A percentile compares a stretch with the other conserved stretches of the same genome.
These are phyloP conservation scores for Hemiscyllium ocellatum DNA, from an alignment of 2,113 vertebrate genomes.

Conservation along the genomic window DNA sequence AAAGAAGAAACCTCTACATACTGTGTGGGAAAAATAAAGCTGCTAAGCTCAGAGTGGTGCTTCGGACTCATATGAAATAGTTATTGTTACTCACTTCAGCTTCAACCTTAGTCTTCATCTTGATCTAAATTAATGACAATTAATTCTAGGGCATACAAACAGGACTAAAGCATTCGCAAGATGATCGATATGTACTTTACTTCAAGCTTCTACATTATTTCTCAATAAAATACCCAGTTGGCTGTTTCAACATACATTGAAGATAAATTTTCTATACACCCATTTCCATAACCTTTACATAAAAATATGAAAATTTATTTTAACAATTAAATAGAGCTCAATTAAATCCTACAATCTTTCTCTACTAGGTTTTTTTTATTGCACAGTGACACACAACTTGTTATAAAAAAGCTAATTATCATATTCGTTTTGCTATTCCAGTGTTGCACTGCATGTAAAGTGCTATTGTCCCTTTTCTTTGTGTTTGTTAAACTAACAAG, in stretches of 20 bases:
- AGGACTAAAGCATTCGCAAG: not conserved
- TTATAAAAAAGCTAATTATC: not conserved
- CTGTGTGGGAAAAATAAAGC: not conserved
- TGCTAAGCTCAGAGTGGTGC: not conserved
- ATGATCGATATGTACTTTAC: not conserved
- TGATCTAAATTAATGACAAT: not conserved
- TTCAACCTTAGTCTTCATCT: not conserved
- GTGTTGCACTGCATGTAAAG: not conserved
- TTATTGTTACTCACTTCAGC: not conserved
- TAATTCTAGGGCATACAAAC: not conserved
- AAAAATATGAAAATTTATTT: not conserved
- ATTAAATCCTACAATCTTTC: not conserved
- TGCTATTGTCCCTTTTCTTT: not conserved
- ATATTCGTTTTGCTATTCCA: not conserved
- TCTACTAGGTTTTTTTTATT: not conserved
- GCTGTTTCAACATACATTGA: not conserved
- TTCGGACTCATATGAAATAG: not conserved
- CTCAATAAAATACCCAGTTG: not conserved
- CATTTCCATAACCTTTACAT: not conserved
- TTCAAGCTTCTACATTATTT: constrained; percentile 7
- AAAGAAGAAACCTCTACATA: not conserved
- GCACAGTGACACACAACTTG: not conserved
- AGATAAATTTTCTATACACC: not conserved
- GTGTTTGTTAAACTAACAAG: not conserved
- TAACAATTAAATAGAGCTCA: not conserved